A percentile compares a stretch with the other conserved stretches of the same genome.
Conservation (phyloP, 2,113 vertebrate genomes). For the Taxidea taxus region DNA sequence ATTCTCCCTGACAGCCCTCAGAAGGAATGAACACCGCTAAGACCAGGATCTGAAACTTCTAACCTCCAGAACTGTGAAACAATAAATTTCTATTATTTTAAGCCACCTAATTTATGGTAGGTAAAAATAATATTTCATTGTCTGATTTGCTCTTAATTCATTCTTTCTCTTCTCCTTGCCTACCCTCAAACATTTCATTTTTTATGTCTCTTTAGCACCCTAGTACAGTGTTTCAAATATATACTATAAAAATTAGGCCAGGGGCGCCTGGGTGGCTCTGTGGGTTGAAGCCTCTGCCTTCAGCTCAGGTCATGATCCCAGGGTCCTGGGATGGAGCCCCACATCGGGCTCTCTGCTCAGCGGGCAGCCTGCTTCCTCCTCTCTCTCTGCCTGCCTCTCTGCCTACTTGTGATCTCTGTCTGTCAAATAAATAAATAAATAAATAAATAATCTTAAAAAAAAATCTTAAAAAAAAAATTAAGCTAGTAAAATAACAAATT, state of each 20-base stretch:
- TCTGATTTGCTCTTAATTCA: not conserved
- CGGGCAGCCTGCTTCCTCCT: no score
- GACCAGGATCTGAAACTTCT: not conserved
- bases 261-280: no score
- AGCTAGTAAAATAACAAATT: not conserved
- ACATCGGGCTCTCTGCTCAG: no score
- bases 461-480: no score
- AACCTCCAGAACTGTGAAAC: not conserved
- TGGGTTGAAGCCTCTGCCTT: no score
- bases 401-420: no score
- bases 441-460: no score
- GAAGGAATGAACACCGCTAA: not conserved
- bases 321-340: no score
- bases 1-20: not conserved
- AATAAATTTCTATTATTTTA: not conserved
- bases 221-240: not conserved
- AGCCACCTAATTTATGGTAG: not conserved
- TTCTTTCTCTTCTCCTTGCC: not conserved
- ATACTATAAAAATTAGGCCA: not conserved
- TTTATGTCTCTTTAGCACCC: not conserved
- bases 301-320: no score
- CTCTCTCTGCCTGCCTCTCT: no score
- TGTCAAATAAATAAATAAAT: no score
- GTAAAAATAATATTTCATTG: not conserved
- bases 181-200: not conserved